Conservation (phyloP, 2,888 invertebrate species). For the Hybos culiciformis region DNA sequence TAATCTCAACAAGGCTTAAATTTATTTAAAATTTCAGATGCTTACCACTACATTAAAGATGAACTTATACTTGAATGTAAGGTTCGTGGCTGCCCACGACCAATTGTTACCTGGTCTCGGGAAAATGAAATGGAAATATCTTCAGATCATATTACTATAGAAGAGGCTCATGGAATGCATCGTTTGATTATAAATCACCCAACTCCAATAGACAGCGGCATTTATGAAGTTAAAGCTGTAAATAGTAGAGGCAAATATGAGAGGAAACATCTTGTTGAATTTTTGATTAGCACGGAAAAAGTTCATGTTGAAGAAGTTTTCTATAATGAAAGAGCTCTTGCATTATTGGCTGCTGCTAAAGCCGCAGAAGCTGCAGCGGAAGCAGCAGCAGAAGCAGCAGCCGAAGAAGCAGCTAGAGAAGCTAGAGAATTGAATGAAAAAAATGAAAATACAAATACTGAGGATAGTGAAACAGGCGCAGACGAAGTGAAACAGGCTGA, state of each 20-base stretch:
- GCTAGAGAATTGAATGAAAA: no score
- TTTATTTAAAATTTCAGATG: not conserved
- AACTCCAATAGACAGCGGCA: not conserved
- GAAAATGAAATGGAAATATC: not conserved
- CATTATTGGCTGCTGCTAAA: no score
- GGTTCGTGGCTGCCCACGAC: not conserved
- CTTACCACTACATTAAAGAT: not conserved
- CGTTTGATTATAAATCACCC: not conserved
- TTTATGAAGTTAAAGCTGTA: not conserved
- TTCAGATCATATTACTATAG: not conserved
- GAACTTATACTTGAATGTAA: not conserved
- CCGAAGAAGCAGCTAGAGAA: no score
- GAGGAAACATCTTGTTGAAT: not conserved
- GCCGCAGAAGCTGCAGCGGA: no score
- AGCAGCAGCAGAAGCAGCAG: no score
- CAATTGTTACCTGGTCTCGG: not conserved
- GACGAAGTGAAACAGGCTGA: no score
- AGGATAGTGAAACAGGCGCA: no score
- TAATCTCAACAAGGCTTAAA: not conserved
- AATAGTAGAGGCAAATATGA: not conserved
- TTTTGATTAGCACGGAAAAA: no score
- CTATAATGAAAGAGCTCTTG: no score
- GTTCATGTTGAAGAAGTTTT: no score
- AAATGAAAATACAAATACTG: no score
- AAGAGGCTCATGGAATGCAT: not conserved